Percentiles rank a stretch among this genome's conserved stretches.
These are phyloP conservation scores for Axea sp. DNA, from an alignment of 2,888 invertebrate genomes.

Conservation along the genomic window DNA sequence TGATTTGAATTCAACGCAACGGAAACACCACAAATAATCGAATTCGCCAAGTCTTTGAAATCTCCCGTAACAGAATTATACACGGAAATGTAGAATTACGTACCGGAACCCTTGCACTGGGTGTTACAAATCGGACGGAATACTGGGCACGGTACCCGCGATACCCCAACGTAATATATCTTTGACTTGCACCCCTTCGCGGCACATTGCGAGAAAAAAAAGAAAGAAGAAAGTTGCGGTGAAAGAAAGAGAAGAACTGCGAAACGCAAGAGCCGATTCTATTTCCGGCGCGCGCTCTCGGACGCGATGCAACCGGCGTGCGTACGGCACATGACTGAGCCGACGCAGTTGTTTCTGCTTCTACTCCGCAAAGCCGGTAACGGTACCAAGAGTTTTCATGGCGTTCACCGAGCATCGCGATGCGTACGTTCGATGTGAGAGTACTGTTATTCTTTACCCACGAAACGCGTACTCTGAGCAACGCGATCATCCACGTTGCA, in stretches of 20 bases:
- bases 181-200: background rate
- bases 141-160: constrained; percentile 11
- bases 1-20: too few relatives aligned
- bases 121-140: constrained; percentile 10
- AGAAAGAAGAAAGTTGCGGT: background rate
- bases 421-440: constrained; percentile 66
- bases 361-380: constrained; percentile 68
- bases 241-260: background rate
- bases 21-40: too few relatives aligned
- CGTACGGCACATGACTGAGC: constrained; percentile 60
- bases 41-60: too few relatives aligned
- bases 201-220: constrained; percentile 16
- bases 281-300: constrained; percentile 36
- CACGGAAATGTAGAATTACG: constrained; percentile 24
- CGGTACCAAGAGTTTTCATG: constrained; percentile 71
- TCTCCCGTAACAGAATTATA: too few relatives aligned
- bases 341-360: constrained; percentile 41
- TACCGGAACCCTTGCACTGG: constrained; percentile 36
- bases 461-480: constrained; percentile 63
- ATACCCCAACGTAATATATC: constrained; percentile 10
- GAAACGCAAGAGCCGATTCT: background rate
- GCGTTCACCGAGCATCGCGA: constrained; percentile 65
- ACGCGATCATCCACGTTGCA: constrained; percentile 38
- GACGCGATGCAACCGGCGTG: constrained; percentile 52
- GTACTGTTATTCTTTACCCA: constrained; percentile 75